Conservation (phyloP, 2,113 vertebrate species). For the Cisticola juncidis region DNA sequence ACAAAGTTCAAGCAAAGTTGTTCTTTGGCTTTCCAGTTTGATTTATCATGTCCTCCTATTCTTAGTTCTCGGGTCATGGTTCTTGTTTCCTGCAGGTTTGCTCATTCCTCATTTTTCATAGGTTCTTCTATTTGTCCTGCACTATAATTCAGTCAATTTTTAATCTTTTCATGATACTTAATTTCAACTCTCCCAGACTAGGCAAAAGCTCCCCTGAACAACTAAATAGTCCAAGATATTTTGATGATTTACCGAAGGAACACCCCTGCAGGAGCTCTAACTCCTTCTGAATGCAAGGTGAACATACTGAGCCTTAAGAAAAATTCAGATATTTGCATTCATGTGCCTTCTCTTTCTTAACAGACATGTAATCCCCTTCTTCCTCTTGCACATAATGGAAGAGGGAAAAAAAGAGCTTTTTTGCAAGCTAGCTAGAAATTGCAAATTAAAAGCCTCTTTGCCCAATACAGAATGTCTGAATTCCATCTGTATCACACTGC, state of each 20-base stretch:
- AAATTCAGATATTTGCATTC: not conserved
- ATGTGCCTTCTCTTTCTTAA: not conserved
- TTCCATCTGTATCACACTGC: slow-evolving; percentile 16
- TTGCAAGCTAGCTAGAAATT: not conserved
- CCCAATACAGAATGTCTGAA: not conserved
- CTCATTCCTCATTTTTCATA: not conserved
- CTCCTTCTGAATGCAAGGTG: not conserved
- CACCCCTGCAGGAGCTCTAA: not conserved
- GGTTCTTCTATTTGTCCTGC: not conserved
- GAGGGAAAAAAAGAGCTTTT: not conserved
- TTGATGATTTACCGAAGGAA: not conserved
- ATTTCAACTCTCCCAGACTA: not conserved
- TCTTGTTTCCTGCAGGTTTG: not conserved
- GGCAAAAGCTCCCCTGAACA: not conserved
- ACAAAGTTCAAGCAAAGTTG: not conserved
- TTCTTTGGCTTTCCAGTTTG: not conserved
- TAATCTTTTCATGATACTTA: not conserved
- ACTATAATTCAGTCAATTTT: not conserved
- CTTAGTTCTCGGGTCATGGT: not conserved
- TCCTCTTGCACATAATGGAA: not conserved
- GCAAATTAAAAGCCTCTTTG: slow-evolving; percentile 4
- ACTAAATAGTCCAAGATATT: not conserved
- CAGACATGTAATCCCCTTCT: not conserved
- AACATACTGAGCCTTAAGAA: not conserved
- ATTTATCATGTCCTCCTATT: not conserved